These are phyloP conservation scores for Sciurus niger DNA, from an alignment of 2,113 vertebrate species.

Conservation along the genomic window DNA sequence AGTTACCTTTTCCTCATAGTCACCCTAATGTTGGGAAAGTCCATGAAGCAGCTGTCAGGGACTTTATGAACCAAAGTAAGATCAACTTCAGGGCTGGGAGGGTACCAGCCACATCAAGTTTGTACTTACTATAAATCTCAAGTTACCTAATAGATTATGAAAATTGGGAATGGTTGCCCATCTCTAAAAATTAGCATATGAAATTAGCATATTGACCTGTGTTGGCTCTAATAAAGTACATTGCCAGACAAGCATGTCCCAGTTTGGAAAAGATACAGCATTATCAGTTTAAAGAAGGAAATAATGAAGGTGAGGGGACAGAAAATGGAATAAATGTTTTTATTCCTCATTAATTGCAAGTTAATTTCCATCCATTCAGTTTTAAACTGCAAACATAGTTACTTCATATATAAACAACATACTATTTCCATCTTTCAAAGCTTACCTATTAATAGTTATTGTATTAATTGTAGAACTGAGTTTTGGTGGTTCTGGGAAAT, in stretches of 20 bases:
- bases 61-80: not conserved
- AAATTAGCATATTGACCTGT: not conserved
- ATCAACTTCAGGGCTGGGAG: too few species aligned
- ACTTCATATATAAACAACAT: not conserved
- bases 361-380: not conserved
- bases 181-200: not conserved
- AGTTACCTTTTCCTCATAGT: not conserved
- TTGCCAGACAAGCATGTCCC: not conserved
- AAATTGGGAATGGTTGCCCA: not conserved
- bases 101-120: not conserved
- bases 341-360: slow-evolving; percentile 10
- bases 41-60: accelerated
- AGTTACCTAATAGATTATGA: not conserved
- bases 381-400: slow-evolving; percentile 19
- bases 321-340: not conserved
- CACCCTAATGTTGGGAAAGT: not conserved
- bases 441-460: not conserved
- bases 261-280: not conserved
- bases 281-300: not conserved
- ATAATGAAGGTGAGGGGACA: not conserved
- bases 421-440: not conserved
- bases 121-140: not conserved
- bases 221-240: not conserved
- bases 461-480: not conserved
- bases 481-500: slow-evolving; percentile 43